Evolutionary conservation across 2,113 vertebrate genomes (phyloP).

Genomic region (Rhodinocichla rosea): DNA sequence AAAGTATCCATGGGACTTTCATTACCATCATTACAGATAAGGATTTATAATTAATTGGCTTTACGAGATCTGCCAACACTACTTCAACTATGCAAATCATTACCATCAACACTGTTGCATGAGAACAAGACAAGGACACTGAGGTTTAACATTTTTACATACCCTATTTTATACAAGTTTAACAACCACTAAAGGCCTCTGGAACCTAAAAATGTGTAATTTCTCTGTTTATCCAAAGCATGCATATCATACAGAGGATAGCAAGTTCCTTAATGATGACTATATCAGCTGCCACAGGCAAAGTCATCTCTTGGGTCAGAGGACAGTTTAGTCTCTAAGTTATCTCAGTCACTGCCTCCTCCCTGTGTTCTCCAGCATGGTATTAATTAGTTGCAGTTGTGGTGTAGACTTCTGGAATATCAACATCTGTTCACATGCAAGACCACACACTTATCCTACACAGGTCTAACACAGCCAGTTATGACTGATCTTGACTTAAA

Average conservation of each 20-base stretch:
- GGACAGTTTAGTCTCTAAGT: slow-evolving; percentile 26
- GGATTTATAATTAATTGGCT: background rate
- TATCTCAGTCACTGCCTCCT: slow-evolving; percentile 1
- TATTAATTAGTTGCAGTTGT: slow-evolving; percentile 44
- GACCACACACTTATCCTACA: slow-evolving; percentile 20
- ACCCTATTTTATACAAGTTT: background rate
- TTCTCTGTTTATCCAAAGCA: background rate
- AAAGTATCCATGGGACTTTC: background rate
- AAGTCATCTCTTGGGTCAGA: background rate
- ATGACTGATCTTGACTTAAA: background rate
- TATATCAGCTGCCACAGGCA: background rate
- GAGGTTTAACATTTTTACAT: background rate
- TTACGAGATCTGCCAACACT: background rate
- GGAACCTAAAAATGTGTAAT: background rate
- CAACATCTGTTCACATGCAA: slow-evolving; percentile 13
- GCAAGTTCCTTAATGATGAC: background rate
- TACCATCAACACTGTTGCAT: background rate
- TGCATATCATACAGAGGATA: background rate
- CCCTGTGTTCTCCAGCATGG: background rate
- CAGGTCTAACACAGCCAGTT: background rate
- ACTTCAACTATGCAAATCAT: background rate
- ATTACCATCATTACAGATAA: background rate
- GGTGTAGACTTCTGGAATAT: background rate
- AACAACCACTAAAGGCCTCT: background rate
- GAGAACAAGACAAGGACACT: background rate